Percentiles rank a stretch among this genome's conserved stretches.
phyloP scores from a whole-genome alignment of 2,113 vertebrate genomes.

The Leptobrachium leishanense region DNA sequence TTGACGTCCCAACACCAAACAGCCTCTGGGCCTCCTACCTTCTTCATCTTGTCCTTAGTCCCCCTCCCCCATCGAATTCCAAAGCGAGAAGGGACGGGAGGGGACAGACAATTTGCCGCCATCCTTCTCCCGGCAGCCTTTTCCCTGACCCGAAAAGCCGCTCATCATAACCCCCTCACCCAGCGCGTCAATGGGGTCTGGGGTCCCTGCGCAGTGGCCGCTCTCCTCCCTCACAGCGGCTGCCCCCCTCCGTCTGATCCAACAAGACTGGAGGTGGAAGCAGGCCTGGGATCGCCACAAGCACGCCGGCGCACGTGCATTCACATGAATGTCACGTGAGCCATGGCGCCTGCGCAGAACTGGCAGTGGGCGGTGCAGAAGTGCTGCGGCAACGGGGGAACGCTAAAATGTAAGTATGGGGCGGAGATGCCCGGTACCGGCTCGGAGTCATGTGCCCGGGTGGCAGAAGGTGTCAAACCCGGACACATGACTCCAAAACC shows the following conservation, averaged over 20 bases:
- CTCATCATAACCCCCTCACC: slow-evolving; percentile 45
- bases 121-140: slow-evolving; percentile 34
- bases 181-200: slow-evolving; percentile 42
- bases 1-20: not conserved
- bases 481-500: no score
- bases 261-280: slow-evolving; percentile 2
- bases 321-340: no score
- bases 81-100: slow-evolving; percentile 13
- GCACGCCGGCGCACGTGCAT: no score
- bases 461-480: no score
- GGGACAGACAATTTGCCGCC: slow-evolving; percentile 53
- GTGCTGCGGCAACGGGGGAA: no score
- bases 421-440: no score
- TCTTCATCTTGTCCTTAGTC: slow-evolving; percentile 38
- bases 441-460: no score
- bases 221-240: not conserved
- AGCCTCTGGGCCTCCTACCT: slow-evolving; percentile 18
- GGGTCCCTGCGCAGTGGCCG: not conserved
- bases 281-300: no score
- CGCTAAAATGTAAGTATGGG: no score
- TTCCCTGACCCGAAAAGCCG: slow-evolving; percentile 34
- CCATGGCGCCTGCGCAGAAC: no score
- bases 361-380: no score
- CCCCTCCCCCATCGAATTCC: slow-evolving; percentile 44
- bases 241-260: not conserved